phyloP scores from a whole-genome alignment of 2,888 invertebrate genomes.

The Xiphydria camelus region DNA sequence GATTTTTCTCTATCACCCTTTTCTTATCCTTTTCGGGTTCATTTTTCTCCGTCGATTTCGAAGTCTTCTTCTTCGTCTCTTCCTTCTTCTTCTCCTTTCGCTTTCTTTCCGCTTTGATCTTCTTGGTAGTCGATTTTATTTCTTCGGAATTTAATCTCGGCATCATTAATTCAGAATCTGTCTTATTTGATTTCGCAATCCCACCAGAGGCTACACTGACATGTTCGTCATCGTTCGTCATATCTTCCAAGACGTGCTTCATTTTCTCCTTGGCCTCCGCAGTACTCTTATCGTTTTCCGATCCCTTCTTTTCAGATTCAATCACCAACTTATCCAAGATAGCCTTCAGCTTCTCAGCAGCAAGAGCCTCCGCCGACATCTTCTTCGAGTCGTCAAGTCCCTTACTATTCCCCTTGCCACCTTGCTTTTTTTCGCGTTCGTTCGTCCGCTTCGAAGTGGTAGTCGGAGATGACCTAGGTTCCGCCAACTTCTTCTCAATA shows the following conservation, averaged over 20 bases:
- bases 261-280: constrained; percentile 13
- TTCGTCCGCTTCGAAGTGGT: neutral
- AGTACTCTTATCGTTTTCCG: constrained; percentile 1
- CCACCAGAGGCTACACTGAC: neutral
- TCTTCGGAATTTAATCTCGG: neutral
- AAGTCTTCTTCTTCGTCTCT: constrained; percentile 3
- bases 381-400: constrained; percentile 6
- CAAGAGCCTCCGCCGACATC: neutral
- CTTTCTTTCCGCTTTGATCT: constrained; percentile 1
- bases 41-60: constrained; percentile 8
- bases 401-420: constrained; percentile 15
- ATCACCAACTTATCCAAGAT: constrained; percentile 6
- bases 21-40: constrained; percentile 1
- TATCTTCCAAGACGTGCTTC: constrained; percentile 1
- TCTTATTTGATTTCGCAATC: neutral
- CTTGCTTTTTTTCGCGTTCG: too few relatives aligned
- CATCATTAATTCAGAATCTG: neutral
- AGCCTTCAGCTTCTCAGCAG: constrained; percentile 2
- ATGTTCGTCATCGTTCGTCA: neutral
- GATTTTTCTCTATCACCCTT: too few relatives aligned
- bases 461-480: too few relatives aligned
- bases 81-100: neutral
- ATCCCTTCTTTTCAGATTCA: neutral
- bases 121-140: neutral
- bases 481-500: constrained; percentile 24